Percentiles rank a stretch among this genome's conserved stretches.
Evolutionary conservation across 2,888 invertebrate genomes (phyloP).

Genomic region (Lutraria lutraria): DNA sequence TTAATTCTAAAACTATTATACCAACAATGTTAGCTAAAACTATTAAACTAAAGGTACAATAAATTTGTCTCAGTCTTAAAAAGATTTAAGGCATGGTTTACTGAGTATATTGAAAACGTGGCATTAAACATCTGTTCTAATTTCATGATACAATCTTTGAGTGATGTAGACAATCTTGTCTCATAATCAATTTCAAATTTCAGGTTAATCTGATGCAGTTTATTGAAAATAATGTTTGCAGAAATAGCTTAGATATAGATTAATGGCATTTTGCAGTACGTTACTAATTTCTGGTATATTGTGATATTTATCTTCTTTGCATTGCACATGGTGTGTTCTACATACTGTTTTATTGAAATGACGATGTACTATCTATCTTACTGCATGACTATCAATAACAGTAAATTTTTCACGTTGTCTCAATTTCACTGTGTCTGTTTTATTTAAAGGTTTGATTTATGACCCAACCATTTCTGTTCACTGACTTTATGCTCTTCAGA

Average conservation of each 20-base stretch:
- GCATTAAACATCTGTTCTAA: not conserved
- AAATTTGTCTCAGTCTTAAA: not conserved
- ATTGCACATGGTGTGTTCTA: not conserved
- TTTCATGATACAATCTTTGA: not conserved
- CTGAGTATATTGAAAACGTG: not conserved
- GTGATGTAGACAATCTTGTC: not conserved
- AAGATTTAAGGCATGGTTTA: not conserved
- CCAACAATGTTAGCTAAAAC: not conserved
- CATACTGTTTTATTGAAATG: not conserved
- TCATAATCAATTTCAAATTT: not conserved
- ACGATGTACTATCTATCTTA: not conserved
- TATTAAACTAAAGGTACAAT: no score
- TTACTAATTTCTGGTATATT: not conserved
- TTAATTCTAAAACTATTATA: not conserved
- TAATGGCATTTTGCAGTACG: not conserved
- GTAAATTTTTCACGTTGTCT: not conserved
- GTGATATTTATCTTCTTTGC: not conserved
- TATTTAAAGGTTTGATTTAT: conserved; percentile 11
- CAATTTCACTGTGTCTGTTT: conserved; percentile 6
- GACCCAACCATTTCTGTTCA: not conserved
- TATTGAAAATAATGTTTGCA: conserved; percentile 10
- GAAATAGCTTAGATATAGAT: conserved; percentile 4
- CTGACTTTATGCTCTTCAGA: not conserved
- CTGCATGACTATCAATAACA: not conserved
- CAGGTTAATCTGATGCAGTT: not conserved